Evolutionary conservation across 23 tunicate genomes (phyloP), one percentile per base, ranked within the genome.

Genomic region (Botrylloides violaceus): DNA sequence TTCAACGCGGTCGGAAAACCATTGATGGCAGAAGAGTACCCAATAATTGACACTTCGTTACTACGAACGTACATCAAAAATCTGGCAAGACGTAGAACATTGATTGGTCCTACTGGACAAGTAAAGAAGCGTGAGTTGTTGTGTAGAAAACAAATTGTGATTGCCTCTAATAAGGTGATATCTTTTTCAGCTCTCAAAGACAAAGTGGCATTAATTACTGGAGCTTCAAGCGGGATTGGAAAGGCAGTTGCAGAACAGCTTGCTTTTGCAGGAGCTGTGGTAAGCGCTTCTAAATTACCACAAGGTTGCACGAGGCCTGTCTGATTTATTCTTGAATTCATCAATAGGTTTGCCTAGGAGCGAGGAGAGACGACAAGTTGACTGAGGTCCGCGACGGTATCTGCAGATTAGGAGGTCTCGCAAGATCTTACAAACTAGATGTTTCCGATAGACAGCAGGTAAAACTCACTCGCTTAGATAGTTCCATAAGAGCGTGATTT

Each of bases 191-290:
- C 29, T 9, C 66, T 90, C 27, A 36, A 70, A 3, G 90, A 80
- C 25, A 74, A 80, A 49, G 90, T 83, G 29, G 90, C 97, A 4
- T 34, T 90, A 2, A 81, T 90, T 24, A 90, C 97, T 53, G 97
- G 97, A 20, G 97, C 97, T 20, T 83, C 97, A 43, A 83, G 90
- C 68, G 97, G 97, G 2, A 90, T 90, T 66, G 97, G 97, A 26
- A 79, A 78, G 74, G 62, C 89, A 21, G 81, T 90, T 68, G 89
- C 90, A 1, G 3, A 65, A 49, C 58, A 58, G 50, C 75, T 90
- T 12, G 85, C 97, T 3, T 66, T 50, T 20, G 90, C 81, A 29
- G 97, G 97, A 49, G 85, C 77, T 2, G 78, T 73, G 73, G 97
- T 90, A 39, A 34, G 36, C 20, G 23, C n/a, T n/a, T n/a, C n/a